Conservation (phyloP, 2,797 vertebrate species). For the Pseudotriccus pelzelni region DNA sequence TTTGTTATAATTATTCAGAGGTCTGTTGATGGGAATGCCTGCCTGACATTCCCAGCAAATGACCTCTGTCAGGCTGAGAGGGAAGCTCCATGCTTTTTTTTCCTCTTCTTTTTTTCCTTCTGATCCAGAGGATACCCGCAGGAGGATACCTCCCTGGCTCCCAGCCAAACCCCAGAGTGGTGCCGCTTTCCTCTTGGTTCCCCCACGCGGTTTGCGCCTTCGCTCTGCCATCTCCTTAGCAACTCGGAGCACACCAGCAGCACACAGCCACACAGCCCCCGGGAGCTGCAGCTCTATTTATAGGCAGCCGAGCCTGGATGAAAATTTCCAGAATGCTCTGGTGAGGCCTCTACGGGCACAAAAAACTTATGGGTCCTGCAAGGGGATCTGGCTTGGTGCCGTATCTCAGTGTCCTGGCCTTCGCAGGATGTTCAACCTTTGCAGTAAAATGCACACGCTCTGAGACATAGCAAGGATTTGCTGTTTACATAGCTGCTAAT, state of each 20-base stretch:
- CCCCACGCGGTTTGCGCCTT: background rate
- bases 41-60: background rate
- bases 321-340: conserved; percentile 52
- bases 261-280: conserved; percentile 29
- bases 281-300: conserved; percentile 47
- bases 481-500: conserved; percentile 44
- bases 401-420: background rate
- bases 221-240: conserved; percentile 55
- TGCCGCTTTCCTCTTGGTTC: background rate
- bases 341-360: background rate
- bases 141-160: conserved; percentile 19
- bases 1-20: background rate
- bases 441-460: background rate
- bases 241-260: conserved; percentile 43
- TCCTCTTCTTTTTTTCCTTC: accelerated
- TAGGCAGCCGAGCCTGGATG: background rate
- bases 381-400: background rate
- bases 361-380: background rate
- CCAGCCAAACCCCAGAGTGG: background rate
- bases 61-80: conserved; percentile 16
- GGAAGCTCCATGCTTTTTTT: background rate
- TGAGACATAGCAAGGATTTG: background rate
- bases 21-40: background rate
- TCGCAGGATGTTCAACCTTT: accelerated
- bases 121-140: background rate